phyloP scores from a whole-genome alignment of 2,797 vertebrate genomes.

The Tauraco hartlaubi region DNA sequence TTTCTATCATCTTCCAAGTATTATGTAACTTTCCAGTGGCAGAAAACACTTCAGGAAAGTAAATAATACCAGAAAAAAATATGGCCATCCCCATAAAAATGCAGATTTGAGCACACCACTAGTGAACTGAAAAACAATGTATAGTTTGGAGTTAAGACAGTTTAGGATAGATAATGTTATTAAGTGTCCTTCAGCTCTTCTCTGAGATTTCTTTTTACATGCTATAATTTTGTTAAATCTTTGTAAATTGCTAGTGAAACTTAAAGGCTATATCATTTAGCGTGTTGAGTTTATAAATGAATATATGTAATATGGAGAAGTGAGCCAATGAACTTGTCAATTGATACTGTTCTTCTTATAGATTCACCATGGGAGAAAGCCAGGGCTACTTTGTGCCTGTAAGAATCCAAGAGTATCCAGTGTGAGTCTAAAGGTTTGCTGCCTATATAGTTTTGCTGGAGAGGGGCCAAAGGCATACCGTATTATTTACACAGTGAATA shows the following conservation, averaged over 20 bases:
- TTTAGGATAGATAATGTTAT: background rate
- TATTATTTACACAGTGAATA: slow-evolving; percentile 60
- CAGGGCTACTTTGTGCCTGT: background rate
- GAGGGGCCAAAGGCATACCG: slow-evolving; percentile 8
- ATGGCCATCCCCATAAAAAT: background rate
- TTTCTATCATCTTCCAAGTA: background rate
- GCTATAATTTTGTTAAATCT: background rate
- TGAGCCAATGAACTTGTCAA: background rate
- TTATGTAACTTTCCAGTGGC: background rate
- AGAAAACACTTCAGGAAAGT: background rate
- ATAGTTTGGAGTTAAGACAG: background rate
- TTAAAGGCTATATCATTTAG: background rate
- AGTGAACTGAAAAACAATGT: background rate
- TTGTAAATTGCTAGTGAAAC: background rate
- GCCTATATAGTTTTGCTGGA: slow-evolving; percentile 29
- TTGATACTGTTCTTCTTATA: background rate
- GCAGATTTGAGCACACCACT: background rate
- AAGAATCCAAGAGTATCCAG: background rate
- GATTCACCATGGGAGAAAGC: background rate
- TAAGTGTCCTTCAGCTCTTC: background rate
- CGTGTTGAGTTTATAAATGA: background rate
- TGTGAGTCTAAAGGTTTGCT: background rate
- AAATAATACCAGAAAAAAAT: background rate
- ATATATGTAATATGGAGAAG: background rate
- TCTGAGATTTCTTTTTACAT: background rate